These are phyloP conservation scores for Bradypus variegatus DNA, from an alignment of 2,797 vertebrate species.

Conservation along the genomic window DNA sequence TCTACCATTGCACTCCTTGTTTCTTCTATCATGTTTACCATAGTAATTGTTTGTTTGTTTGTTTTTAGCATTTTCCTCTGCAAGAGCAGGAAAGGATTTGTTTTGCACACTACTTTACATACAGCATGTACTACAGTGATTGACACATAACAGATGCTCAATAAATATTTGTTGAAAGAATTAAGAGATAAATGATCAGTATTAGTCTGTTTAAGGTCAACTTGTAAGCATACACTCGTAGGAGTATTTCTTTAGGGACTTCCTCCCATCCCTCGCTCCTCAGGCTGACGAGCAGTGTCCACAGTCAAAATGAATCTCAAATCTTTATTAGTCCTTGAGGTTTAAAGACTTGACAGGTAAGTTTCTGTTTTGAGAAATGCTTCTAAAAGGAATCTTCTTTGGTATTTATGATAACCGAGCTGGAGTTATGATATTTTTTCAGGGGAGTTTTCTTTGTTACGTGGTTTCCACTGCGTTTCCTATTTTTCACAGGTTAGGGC, in stretches of 20 bases:
- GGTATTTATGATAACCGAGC: neutral
- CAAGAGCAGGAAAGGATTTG: neutral
- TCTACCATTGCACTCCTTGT: too few relatives aligned
- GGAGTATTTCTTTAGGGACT: neutral
- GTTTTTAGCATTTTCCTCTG: neutral
- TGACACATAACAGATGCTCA: neutral
- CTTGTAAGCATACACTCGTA: neutral
- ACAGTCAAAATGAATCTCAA: neutral
- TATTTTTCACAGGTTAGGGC: neutral
- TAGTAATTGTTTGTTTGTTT: neutral
- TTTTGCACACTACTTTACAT: neutral
- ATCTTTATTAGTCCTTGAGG: neutral
- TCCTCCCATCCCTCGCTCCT: neutral
- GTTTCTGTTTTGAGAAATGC: neutral
- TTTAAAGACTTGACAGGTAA: neutral
- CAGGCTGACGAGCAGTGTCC: neutral
- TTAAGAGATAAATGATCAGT: neutral
- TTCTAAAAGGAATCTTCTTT: conserved; percentile 11
- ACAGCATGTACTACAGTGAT: neutral
- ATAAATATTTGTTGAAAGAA: neutral
- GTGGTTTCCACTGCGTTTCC: neutral
- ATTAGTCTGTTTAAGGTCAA: neutral
- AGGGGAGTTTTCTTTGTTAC: neutral
- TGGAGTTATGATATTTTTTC: neutral
- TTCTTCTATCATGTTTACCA: neutral